Conservation (phyloP, 2,113 vertebrate species). For the Barbus barbus region DNA sequence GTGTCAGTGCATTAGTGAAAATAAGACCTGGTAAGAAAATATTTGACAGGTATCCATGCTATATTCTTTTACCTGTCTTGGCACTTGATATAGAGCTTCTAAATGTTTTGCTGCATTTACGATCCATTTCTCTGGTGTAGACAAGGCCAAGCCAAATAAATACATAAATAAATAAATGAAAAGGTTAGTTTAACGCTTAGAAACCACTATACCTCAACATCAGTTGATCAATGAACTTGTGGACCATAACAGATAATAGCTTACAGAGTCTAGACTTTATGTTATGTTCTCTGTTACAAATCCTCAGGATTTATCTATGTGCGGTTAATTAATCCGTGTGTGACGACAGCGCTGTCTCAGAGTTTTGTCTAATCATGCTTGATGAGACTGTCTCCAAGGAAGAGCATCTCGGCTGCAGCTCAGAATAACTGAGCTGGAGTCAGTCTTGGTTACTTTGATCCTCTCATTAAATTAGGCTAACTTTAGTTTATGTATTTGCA, state of each 20-base stretch:
- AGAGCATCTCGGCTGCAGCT: conserved; percentile 45
- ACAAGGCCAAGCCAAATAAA: not conserved
- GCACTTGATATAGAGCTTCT: not conserved
- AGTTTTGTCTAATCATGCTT: conserved; percentile 56
- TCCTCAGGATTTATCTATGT: conserved; percentile 39
- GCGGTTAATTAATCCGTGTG: conserved; percentile 65
- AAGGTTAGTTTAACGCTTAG: not conserved
- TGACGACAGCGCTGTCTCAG: conserved; percentile 65
- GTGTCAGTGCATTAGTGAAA: not conserved
- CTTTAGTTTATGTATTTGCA: conserved; percentile 46
- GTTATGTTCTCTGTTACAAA: conserved; percentile 20
- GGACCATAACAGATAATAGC: conserved; percentile 11
- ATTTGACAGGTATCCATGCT: not conserved
- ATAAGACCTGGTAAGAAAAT: not conserved
- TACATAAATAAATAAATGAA: too few species aligned
- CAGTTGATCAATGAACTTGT: conserved; percentile 17
- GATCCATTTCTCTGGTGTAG: not conserved
- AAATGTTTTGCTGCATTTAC: not conserved
- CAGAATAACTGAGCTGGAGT: conserved; percentile 27
- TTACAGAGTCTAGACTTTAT: conserved; percentile 4
- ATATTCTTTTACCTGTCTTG: not conserved
- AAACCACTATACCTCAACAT: not conserved
- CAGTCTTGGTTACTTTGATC: conserved; percentile 49
- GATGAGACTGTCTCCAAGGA: conserved; percentile 57
- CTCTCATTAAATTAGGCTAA: conserved; percentile 56